These are phyloP conservation scores for Eubasilissa regina DNA, from an alignment of 1,140 invertebrate genomes.

Conservation along the genomic window DNA sequence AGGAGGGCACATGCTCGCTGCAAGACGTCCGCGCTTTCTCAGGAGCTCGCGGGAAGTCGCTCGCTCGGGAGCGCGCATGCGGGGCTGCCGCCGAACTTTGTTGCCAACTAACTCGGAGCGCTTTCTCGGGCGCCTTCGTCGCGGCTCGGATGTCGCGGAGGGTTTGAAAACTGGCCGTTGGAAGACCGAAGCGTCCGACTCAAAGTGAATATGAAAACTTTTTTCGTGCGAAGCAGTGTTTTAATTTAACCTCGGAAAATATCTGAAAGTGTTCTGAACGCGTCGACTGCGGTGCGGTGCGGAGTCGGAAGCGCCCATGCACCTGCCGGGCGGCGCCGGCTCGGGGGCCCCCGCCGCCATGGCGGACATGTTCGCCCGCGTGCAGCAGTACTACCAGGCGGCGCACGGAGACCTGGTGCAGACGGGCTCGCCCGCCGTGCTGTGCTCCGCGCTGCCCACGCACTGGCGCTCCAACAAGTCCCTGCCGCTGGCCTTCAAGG, in stretches of 20 bases:
- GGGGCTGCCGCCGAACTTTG: slow-evolving; percentile 61
- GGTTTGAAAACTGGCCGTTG: too few species aligned
- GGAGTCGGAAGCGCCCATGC: slow-evolving; percentile 63
- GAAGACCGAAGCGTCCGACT: neutral
- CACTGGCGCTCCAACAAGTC: slow-evolving; percentile 99
- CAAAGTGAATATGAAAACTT: slow-evolving; percentile 26
- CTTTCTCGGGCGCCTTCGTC: slow-evolving; percentile 49
- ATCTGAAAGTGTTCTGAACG: neutral
- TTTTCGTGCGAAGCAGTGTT: slow-evolving; percentile 10
- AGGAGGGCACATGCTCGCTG: slow-evolving; percentile 67
- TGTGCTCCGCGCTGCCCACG: slow-evolving; percentile 90
- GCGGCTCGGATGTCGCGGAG: neutral
- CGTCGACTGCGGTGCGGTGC: neutral
- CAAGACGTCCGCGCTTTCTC: slow-evolving; percentile 60
- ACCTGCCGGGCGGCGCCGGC: slow-evolving; percentile 67
- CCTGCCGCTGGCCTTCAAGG: slow-evolving; percentile 93
- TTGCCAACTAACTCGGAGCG: slow-evolving; percentile 64
- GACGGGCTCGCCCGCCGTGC: slow-evolving; percentile 91
- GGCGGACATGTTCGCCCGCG: slow-evolving; percentile 79
- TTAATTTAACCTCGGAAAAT: neutral
- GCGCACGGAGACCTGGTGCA: slow-evolving; percentile 92
- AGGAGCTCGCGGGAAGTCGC: slow-evolving; percentile 32
- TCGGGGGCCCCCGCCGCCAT: slow-evolving; percentile 67
- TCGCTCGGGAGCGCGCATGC: too few species aligned
- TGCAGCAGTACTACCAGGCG: slow-evolving; percentile 86